Base-by-base conservation (phyloP, 1,140 invertebrate genomes). In the Araneus ventricosus region DNA sequence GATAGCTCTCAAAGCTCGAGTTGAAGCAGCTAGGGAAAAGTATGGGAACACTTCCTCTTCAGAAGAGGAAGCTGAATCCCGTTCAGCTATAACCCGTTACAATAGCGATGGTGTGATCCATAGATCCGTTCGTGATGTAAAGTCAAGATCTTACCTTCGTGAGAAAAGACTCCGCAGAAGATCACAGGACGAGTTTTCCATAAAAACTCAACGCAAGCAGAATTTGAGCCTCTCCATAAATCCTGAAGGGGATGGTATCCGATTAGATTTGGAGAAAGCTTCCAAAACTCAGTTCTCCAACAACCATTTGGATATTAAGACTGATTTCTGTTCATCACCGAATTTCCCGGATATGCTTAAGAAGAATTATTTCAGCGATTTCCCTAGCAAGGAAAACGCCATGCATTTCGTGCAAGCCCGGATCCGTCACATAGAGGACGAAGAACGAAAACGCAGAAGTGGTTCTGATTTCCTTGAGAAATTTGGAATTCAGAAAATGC, bases 341-440 rank as follows among this genome's bases (percentile, higher is more conserved):
- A 93, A 93, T 79, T 75, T 79, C 17, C 85, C 85, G 5, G 91
- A 93, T 27, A 37, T 88, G 20, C n/a, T 59, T 79, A 93, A 61
- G 34, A 93, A 93, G 34, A 79, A 93, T 61, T 93, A 93, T 41
- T 93, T 87, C 30, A 93, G 91, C n/a, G 91, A 93, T 88, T 93
- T 87, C 20, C 91, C 91, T 3, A 87, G 30, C 67, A 93, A 61
- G n/a, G 91, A 93, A 41, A 93, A 88, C 37, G 63, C 61, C 8
- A 39, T 85, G 5, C 39, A 52, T 22, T 57, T 88, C 61, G 91
- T 93, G 17, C 91, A 93, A 24, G 45, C 82, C 4, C 84, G 87
- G 4, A 93, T 93, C 24, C 45, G 39, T 3, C 92, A 82, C 4
- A 82, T 89, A 2, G 86, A 89, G 63, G 86, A 85, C 6, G 92